Evolutionary conservation across 2,888 invertebrate genomes (phyloP).

Genomic region (Nemotelus pantherinus): DNA sequence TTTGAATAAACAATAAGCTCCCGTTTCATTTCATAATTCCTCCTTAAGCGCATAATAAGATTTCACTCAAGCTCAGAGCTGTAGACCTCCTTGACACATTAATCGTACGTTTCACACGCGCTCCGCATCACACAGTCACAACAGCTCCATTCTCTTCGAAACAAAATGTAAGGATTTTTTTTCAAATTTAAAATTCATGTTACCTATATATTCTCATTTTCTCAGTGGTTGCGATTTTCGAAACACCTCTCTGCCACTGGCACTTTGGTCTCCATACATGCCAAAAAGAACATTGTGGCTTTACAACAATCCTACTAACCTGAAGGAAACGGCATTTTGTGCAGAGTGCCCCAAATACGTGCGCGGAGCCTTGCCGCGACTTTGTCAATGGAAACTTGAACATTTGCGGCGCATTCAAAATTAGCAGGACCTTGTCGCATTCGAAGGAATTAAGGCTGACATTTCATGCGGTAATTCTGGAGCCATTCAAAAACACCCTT

Average conservation of each 20-base stretch:
- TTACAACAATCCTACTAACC: not conserved
- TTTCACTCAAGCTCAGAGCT: not conserved
- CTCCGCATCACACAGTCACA: not conserved
- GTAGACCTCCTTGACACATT: conserved; percentile 29
- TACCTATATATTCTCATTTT: conserved; percentile 27
- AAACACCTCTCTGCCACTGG: not conserved
- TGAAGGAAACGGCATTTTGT: too few relatives aligned
- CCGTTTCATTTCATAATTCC: not conserved
- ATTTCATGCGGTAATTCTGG: conserved; percentile 20
- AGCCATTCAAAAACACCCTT: conserved; percentile 24
- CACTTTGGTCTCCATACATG: not conserved
- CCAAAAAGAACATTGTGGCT: conserved; percentile 8
- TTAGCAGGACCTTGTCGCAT: conserved; percentile 29
- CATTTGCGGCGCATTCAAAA: conserved; percentile 28
- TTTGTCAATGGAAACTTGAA: not conserved
- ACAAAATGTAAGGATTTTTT: not conserved
- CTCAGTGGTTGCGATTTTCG: not conserved
- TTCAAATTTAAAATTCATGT: conserved; percentile 29
- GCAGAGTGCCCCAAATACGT: too few relatives aligned
- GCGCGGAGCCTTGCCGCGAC: too few relatives aligned
- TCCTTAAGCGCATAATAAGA: conserved; percentile 26
- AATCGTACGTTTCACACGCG: conserved; percentile 14
- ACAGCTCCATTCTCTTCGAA: not conserved
- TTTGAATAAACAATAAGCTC: too few relatives aligned
- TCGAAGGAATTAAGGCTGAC: conserved; percentile 1